Evolutionary conservation across 2,888 invertebrate genomes (phyloP), one percentile per base, ranked within the genome.

Genomic region (Melieria picta): DNA sequence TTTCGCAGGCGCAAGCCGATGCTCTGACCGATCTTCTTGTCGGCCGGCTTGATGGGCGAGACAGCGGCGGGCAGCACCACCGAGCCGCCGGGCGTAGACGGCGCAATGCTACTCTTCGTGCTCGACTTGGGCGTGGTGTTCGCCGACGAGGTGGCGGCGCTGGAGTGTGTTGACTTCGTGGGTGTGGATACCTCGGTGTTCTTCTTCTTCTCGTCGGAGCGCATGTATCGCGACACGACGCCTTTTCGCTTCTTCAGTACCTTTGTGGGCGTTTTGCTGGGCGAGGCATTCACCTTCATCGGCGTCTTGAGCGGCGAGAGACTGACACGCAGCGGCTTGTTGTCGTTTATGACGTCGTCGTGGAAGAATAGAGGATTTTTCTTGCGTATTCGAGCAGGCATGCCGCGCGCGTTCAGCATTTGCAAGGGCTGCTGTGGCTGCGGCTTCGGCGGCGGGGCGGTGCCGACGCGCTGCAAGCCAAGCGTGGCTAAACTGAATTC

Each of bases 1-100:
- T 99, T 99, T 77, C 96, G 89, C 72, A 97, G 88, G 76, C 96
- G 89, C 88, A 95, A 91, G 3, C 97, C 97, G 79, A 97, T 95
- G 80, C 93, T 91, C 81, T 98, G 97, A 0, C 97, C 96, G 78
- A 94, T 91, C 84, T 93, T 94, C 73, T 94, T 91, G 85, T 97
- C 96, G 16, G 93, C 92, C 16, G 92, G 89, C 48, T 88, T 86
- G 46, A 87, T 63, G 10, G 74, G 69, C 9, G 73, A 50, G 4
- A 71, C 52, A 58, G 57, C 69, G 43, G 62, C n/a, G 43, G 72
- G 30, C 30, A 30, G 30, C 30, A 30, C 30, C 30, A 30, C 30
- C 30, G 30, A 61, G n/a, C 58, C 47, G 6, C 73, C 71, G 1
- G 76, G 69, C 4, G 74, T 75, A 6, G 72, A 60, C n/a, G 63